These are phyloP conservation scores for Opisthograptis luteolata DNA, from an alignment of 2,888 invertebrate species.

Conservation along the genomic window DNA sequence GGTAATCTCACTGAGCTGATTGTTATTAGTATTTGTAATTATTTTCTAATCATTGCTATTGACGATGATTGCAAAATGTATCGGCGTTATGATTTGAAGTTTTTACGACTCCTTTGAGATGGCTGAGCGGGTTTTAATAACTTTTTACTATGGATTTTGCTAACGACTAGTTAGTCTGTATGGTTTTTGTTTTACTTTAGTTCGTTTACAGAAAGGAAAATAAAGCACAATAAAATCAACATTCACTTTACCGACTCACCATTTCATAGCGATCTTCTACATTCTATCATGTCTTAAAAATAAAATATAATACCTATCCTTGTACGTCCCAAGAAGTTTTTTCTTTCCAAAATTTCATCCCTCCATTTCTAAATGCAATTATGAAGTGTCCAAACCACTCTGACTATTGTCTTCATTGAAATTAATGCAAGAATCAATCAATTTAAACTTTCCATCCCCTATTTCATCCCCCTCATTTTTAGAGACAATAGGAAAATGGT, in stretches of 20 bases:
- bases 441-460: conserved; percentile 63
- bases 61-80: conserved; percentile 33
- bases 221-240: too few relatives aligned
- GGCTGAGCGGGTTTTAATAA: conserved; percentile 1
- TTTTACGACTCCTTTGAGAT: conserved; percentile 15
- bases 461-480: conserved; percentile 53
- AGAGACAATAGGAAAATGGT: conserved; percentile 74
- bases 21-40: conserved; percentile 33
- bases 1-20: conserved; percentile 24
- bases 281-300: too few relatives aligned
- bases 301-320: not conserved
- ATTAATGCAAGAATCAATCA: conserved; percentile 83
- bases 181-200: not conserved
- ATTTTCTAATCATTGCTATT: too few relatives aligned
- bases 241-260: too few relatives aligned
- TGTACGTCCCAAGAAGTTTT: conserved; percentile 4
- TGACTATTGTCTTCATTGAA: conserved; percentile 79
- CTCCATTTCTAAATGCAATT: conserved; percentile 59
- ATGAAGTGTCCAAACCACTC: conserved; percentile 68
- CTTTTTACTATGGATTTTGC: conserved; percentile 15
- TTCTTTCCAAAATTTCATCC: conserved; percentile 25
- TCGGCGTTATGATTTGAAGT: conserved; percentile 24
- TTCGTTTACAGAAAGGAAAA: not conserved
- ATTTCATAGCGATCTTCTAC: too few relatives aligned
- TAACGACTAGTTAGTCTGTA: not conserved